phyloP scores from a whole-genome alignment of 2,113 vertebrate species.

The Sinocyclocheilus rhinocerous region DNA sequence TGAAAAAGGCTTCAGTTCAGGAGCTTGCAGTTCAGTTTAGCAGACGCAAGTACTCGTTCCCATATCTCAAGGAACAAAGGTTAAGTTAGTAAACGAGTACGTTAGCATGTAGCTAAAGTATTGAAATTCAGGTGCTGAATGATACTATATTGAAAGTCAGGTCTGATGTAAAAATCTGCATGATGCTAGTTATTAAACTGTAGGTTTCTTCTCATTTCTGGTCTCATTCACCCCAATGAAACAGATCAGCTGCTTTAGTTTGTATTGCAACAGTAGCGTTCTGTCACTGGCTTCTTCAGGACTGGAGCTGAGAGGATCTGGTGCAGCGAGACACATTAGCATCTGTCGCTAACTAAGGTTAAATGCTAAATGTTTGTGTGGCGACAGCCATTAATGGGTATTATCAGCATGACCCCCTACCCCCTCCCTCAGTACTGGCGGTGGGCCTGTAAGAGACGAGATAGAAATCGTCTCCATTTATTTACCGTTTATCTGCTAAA shows the following conservation, averaged over 20 bases:
- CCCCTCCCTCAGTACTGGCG: slow-evolving; percentile 20
- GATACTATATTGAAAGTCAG: too few species aligned
- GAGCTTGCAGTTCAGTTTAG: too few species aligned
- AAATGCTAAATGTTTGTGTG: slow-evolving; percentile 48
- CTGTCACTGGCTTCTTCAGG: not conserved
- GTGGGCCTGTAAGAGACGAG: slow-evolving; percentile 51
- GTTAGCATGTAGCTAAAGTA: too few species aligned
- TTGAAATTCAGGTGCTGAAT: too few species aligned
- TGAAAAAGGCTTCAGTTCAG: too few species aligned
- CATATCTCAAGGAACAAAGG: too few species aligned
- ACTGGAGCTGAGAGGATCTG: too few species aligned
- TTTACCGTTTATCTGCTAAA: slow-evolving; percentile 55
- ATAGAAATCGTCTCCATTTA: slow-evolving; percentile 57
- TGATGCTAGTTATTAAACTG: too few species aligned
- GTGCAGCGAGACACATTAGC: slow-evolving; percentile 63
- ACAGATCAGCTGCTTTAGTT: not conserved
- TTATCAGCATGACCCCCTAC: slow-evolving; percentile 66
- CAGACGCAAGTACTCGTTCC: too few species aligned
- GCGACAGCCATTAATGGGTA: slow-evolving; percentile 67
- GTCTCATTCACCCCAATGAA: not conserved
- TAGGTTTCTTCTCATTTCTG: not conserved
- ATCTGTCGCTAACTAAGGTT: slow-evolving; percentile 34
- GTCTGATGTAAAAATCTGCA: too few species aligned
- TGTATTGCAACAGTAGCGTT: not conserved
- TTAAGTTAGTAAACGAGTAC: too few species aligned